Evolutionary conservation across 2,888 invertebrate species (phyloP), one percentile per base, ranked within the genome.

Genomic region (Cristatella mucedo): DNA sequence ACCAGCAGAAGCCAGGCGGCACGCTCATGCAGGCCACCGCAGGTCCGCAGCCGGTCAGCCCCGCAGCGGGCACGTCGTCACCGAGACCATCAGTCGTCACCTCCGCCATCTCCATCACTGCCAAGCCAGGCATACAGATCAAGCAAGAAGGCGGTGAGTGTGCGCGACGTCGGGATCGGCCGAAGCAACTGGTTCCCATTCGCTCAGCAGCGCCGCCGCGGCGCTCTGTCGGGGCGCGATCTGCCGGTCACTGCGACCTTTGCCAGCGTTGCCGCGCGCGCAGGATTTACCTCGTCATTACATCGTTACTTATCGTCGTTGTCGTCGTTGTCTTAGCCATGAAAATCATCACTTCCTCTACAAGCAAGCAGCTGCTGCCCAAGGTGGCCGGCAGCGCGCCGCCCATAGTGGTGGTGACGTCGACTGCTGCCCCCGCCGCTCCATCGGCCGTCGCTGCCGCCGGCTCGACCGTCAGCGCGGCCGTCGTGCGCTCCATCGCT

Each of bases 351-450:
- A 59, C 57, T 1, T 20, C 43, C 11, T 47, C 51, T 13, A 50
- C 53, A 21, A 55, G 54, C 46, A 61, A 60, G 44, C n/a, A n/a
- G n/a, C 57, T 62, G 21, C 46, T 62, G 21, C 61, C 62, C 7
- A 59, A 59, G 42, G 54, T 57, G 3, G n/a, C 30, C 20, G 16
- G 29, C 29, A 29, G 33, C 29, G 19, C 29, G 30, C 20, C 56
- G 1, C 55, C 56, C 2, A 53, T 60, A n/a, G 57, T 61, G 4
- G 56, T 60, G 13, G 59, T 59, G 16, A 38, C 46, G 5, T 38
- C 46, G 13, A 34, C 34, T 13, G 19, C 31, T 5, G 18, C 32
- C 11, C 9, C 15, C 9, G n/a, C 16, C 3, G 19, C 31, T 7
- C 40, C 37, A 6, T 18, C 29, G 13, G 21, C 33, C 11, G 9